A percentile compares a stretch with the other conserved stretches of the same genome.
These are phyloP conservation scores for Calosoma granatense DNA, from an alignment of 1,140 invertebrate species.

Conservation along the genomic window DNA sequence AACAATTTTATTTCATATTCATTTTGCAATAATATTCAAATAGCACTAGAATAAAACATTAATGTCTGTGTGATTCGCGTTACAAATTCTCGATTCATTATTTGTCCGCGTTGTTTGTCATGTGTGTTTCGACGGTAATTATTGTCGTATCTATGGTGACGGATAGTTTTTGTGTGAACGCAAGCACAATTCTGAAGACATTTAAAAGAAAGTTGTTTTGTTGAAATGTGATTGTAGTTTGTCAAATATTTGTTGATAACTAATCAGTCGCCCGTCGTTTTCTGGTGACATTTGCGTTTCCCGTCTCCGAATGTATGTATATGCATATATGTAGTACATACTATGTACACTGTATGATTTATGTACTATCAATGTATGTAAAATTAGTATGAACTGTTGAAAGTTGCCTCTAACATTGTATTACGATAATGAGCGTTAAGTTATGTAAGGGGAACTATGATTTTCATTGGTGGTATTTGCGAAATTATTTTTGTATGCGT, in stretches of 20 bases:
- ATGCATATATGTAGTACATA: not conserved
- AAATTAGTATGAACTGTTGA: not conserved
- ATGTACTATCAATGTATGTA: not conserved
- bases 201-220: slow-evolving; percentile 9
- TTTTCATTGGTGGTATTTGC: not conserved
- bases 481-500: not conserved
- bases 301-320: not conserved
- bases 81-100: not conserved
- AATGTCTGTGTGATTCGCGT: not conserved
- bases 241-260: slow-evolving; percentile 7
- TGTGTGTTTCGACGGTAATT: too few relatives aligned
- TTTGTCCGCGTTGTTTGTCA: too few relatives aligned
- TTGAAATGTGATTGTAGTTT: not conserved
- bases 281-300: not conserved
- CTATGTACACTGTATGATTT: not conserved
- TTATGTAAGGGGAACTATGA: not conserved
- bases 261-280: not conserved
- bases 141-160: too few relatives aligned
- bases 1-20: not conserved
- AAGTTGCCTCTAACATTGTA: not conserved
- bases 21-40: not conserved
- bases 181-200: not conserved
- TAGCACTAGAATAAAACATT: not conserved
- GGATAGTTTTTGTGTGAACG: too few relatives aligned
- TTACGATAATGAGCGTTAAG: not conserved